These are phyloP conservation scores for Ornithoptera alexandrae DNA, from an alignment of 2,888 invertebrate species.

Conservation along the genomic window DNA sequence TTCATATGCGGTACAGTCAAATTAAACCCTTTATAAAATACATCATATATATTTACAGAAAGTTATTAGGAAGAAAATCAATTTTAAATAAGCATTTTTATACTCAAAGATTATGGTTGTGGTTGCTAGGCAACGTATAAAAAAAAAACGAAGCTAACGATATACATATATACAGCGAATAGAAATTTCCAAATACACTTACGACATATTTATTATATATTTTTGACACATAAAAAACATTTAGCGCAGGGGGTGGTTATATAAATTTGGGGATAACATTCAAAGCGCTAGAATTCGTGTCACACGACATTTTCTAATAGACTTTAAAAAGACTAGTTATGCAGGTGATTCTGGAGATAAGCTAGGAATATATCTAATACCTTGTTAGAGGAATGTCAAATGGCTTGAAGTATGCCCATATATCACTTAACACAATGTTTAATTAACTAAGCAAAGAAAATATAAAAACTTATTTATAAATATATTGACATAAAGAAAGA, in stretches of 20 bases:
- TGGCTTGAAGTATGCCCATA: slow-evolving; percentile 7
- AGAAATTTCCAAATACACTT: not conserved
- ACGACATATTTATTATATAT: slow-evolving; percentile 4
- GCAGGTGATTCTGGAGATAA: not conserved
- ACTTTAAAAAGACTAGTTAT: slow-evolving; percentile 12
- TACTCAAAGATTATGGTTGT: too few species aligned
- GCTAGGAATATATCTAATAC: slow-evolving; percentile 24
- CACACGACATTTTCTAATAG: slow-evolving; percentile 8
- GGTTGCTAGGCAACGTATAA: too few species aligned
- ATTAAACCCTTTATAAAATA: too few species aligned
- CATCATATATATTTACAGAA: too few species aligned
- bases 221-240: slow-evolving; percentile 14
- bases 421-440: slow-evolving; percentile 4
- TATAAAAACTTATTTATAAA: too few species aligned
- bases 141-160: not conserved
- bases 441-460: too few species aligned
- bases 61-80: too few species aligned
- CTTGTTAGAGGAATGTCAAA: slow-evolving; percentile 25
- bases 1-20: too few species aligned
- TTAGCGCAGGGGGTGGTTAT: slow-evolving; percentile 1
- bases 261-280: slow-evolving; percentile 22
- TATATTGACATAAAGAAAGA: too few species aligned
- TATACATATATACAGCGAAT: not conserved
- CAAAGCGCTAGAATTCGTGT: slow-evolving; percentile 13
- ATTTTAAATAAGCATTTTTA: too few species aligned